Evolutionary conservation across 2,113 vertebrate species (phyloP), one percentile per base, ranked within the genome.

Genomic region (Otus sunia): DNA sequence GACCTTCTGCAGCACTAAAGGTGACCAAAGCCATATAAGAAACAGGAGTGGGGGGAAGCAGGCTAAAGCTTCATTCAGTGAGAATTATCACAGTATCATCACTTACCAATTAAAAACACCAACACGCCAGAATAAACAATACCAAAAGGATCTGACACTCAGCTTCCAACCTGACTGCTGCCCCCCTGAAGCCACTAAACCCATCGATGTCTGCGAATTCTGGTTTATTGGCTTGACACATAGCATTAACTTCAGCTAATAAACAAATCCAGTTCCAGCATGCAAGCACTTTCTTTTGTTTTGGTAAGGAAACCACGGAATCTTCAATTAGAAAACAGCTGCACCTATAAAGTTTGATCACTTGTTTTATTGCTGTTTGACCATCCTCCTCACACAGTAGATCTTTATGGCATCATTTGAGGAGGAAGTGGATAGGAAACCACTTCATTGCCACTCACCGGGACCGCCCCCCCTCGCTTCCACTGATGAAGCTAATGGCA

Each of bases 291-390:
- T 66, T 50, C 41, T 56, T 95, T 94, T 95, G 76, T 84, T 83
- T 73, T 59, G 53, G n/a, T 47, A 86, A 95, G 82, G 58, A 92
- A 96, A 76, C 13, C 32, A 69, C 67, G 59, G 74, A 90, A 53
- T 30, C 47, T 73, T 76, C 81, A 90, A 69, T 62, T 30, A 85
- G 77, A 94, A 82, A 92, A 26, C 76, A 94, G 63, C 64, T 81
- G 60, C 64, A 69, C 12, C 77, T 86, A 67, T 53, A 62, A 88
- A 69, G 66, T 58, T 90, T 66, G 45, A 69, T 91, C 74, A 53
- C 59, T 91, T 87, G 45, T 78, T 96, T 95, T 92, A 94, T 18
- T 88, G 91, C 78, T 45, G 8, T 50, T 86, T 55, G 66, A 76
- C 67, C 15, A 5, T 10, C 82, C 63, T 26, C 32, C 58, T 92